Base-by-base conservation (phyloP, 2,888 invertebrate genomes). In the Hemithea aestivaria region DNA sequence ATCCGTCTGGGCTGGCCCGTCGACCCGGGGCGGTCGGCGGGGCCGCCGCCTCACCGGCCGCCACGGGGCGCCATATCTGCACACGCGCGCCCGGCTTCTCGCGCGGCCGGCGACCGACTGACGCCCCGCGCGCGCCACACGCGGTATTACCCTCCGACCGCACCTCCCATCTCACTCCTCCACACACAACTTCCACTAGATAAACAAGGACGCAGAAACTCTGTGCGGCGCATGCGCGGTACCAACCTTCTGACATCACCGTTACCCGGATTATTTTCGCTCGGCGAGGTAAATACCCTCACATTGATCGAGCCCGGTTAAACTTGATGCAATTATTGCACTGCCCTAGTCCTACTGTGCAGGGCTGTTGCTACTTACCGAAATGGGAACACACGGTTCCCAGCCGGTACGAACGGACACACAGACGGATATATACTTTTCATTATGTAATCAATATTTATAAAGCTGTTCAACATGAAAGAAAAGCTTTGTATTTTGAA, bases 211-310 rank as follows among this genome's bases (percentile, higher is more conserved):
- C 10, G 21, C 38, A 30, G 22, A 56, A 52, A 54, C 53, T 52
- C 52, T 55, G 52, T 45, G 35, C 51, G 57, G 48, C 73, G 65
- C 73, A 53, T 54, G 66, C 71, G 71, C 53, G 32, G 48, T 32
- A 1, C 6, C 6, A 6, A 16, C 53, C 66, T 71, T 71, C 79
- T 82, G 84, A 82, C 84, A 83, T 82, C 85, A 84, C 82, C 78
- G 75, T 72, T 71, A 78, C 83, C 80, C 83, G 79, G 85, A 84
- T 83, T 87, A 85, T 87, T 87, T 87, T 85, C 71, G 77, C 83
- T 80, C 79, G 77, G 73, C 82, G 85, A 84, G 85, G 85, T 87
- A 87, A 85, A 85, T 85, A 87, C 84, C 85, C 85, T 83, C 83
- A 78, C 80, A 87, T 87, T 84, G 85, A 85, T 87, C 85, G 82